Conservation (phyloP, 2,797 vertebrate genomes). For the Nothura maculosa region DNA sequence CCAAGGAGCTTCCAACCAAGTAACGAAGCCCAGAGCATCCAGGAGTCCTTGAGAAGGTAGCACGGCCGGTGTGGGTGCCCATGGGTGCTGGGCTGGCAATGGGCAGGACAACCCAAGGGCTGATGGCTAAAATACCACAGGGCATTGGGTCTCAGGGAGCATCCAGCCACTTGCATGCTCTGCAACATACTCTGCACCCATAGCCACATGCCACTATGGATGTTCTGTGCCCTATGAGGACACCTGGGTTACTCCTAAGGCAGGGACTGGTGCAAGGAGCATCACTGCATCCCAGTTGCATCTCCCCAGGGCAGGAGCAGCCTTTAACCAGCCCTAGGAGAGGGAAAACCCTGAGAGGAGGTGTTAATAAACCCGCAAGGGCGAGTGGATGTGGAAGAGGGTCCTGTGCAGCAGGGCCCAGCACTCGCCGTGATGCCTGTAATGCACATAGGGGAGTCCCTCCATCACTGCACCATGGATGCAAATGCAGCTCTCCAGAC, state of each 20-base stretch:
- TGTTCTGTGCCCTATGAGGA: accelerated
- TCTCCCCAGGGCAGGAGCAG: neutral
- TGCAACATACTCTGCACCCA: neutral
- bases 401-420: neutral
- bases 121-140: neutral
- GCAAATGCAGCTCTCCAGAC: neutral
- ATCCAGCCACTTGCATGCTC: accelerated
- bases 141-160: neutral
- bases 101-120: neutral
- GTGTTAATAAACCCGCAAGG: neutral
- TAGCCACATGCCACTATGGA: accelerated
- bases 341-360: too few relatives aligned
- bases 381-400: neutral
- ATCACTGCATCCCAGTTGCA: neutral
- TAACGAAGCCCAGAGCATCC: conserved; percentile 19
- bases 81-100: neutral
- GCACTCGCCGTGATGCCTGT: accelerated
- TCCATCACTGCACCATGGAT: accelerated
- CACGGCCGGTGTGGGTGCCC: conserved; percentile 2
- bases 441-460: accelerated
- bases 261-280: neutral
- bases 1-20: conserved; percentile 52
- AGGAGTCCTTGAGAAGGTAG: conserved; percentile 39
- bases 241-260: neutral
- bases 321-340: neutral